These are phyloP conservation scores for Spheniscus mendiculus DNA, from an alignment of 2,113 vertebrate genomes.

Conservation along the genomic window DNA sequence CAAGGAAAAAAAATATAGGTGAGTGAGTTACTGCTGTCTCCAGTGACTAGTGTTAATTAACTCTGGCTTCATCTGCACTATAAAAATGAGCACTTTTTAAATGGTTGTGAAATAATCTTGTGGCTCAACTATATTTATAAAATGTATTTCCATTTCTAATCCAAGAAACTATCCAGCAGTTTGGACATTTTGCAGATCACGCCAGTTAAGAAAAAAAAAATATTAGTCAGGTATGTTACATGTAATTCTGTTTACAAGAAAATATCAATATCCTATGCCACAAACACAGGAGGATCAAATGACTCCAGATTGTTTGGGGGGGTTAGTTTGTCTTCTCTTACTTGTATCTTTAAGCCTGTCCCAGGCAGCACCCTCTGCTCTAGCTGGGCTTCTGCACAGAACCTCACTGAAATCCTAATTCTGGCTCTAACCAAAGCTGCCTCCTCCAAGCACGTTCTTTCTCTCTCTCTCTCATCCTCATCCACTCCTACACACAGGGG, in stretches of 20 bases:
- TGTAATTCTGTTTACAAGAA: background rate
- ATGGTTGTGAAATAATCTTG: conserved; percentile 24
- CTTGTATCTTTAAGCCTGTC: background rate
- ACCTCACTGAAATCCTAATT: background rate
- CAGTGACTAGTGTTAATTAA: conserved; percentile 45
- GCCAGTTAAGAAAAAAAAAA: background rate
- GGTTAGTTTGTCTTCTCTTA: background rate
- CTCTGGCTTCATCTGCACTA: conserved; percentile 21
- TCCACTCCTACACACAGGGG: background rate
- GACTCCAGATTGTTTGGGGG: background rate
- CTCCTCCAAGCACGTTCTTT: background rate
- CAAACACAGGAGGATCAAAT: background rate
- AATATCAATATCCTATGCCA: background rate
- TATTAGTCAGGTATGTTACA: background rate
- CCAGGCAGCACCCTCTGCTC: background rate
- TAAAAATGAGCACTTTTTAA: conserved; percentile 27
- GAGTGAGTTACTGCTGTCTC: conserved; percentile 17
- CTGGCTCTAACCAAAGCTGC: background rate
- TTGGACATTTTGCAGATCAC: background rate
- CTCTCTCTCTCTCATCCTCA: background rate
- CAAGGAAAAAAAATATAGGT: background rate
- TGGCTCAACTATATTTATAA: conserved; percentile 1
- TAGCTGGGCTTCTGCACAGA: background rate
- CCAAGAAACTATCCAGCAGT: background rate
- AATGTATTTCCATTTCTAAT: background rate